Conservation (phyloP, 2,113 vertebrate species). For the Microcebus jonahi region DNA sequence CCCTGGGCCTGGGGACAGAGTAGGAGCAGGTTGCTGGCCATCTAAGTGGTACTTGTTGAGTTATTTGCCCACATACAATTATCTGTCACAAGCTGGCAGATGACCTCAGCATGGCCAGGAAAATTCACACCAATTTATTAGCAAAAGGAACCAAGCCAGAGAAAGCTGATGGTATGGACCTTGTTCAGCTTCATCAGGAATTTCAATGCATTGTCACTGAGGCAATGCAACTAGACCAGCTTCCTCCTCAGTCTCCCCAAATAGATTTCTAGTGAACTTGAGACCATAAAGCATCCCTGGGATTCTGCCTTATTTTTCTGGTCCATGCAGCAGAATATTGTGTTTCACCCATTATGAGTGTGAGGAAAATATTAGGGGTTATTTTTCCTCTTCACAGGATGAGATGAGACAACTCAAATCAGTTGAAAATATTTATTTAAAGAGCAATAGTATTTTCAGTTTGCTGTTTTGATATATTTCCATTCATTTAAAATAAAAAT, state of each 20-base stretch:
- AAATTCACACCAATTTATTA: constrained; percentile 77
- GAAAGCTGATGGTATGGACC: constrained; percentile 61
- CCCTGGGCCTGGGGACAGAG: constrained; percentile 56
- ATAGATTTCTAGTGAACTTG: not conserved
- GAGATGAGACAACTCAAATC: not conserved
- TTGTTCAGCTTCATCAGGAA: constrained; percentile 58
- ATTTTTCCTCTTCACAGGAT: not conserved
- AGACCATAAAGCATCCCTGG: not conserved
- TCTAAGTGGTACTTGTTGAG: constrained; percentile 78
- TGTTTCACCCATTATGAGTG: not conserved
- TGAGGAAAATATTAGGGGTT: not conserved
- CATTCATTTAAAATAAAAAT: constrained; percentile 36
- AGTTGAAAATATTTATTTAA: not conserved
- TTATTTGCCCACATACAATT: constrained; percentile 80
- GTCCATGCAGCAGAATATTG: not conserved
- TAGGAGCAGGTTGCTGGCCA: constrained; percentile 56
- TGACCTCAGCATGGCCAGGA: constrained; percentile 68
- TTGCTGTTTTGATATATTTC: not conserved
- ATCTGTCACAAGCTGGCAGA: constrained; percentile 75
- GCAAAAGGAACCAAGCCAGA: constrained; percentile 73
- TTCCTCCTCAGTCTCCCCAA: not conserved
- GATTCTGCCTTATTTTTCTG: not conserved
- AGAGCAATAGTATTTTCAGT: not conserved
- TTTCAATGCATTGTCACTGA: constrained; percentile 53
- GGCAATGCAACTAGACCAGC: not conserved